Evolutionary conservation across 1,140 invertebrate species (phyloP), one percentile per base, ranked within the genome.

Genomic region (Scylla paramamosain): DNA sequence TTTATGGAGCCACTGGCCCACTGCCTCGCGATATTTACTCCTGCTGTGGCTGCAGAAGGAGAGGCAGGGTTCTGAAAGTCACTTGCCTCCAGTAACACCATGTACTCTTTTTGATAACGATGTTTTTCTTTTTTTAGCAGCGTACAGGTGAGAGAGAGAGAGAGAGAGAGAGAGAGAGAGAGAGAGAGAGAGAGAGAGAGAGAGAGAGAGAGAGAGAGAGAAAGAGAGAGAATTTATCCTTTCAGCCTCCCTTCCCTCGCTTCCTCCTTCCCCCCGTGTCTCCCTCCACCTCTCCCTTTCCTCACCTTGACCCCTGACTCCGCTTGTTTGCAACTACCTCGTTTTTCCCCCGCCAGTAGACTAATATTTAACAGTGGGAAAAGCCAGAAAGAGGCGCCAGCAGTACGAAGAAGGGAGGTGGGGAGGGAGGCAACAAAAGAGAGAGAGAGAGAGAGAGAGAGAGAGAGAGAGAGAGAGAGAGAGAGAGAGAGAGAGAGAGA

Each of bases 361-460:
- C 46, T 59, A 91, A 91, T 91, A 91, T 91, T 91, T 91, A 91
- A 91, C 59, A 31, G 89, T 91, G 46, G 89, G 89, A 31, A 59
- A 46, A 91, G 29, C 46, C 48, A 91, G 25, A 87, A n/a, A 20
- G 31, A 31, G 86, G 31, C 28, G 31, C 31, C 31, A 39, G 25
- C n/a, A 20, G 14, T 31, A 31, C 12, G 89, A 0, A 25, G n/a
- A 7, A 46, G 89, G 59, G 48, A 16, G 8, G 48, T 20, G 46
- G 52, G 1, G 52, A 77, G 28, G 29, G 8, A 59, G 28, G 29
- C 10, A 77, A 87, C 31, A 32, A 6, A 20, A 46, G 45, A 25
- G 45, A 28, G 31, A 86, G 83, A 86, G 31, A 32, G 31, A 86
- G 31, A 14, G 31, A 25, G 83, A 25, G 31, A 14, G 31, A 82